These are phyloP conservation scores for Eilema depressum DNA, from an alignment of 2,888 invertebrate genomes.

Conservation along the genomic window DNA sequence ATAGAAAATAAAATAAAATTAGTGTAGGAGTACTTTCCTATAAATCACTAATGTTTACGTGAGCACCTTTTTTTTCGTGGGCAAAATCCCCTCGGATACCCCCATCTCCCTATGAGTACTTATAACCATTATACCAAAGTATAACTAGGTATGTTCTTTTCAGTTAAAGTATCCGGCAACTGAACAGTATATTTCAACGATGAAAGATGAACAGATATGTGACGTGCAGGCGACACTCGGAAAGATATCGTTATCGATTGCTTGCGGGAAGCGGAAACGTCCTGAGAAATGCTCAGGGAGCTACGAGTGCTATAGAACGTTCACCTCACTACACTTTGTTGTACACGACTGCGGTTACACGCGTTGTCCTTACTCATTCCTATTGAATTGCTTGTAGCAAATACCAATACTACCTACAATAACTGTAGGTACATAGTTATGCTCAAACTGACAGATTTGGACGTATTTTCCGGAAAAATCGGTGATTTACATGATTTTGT, in stretches of 20 bases:
- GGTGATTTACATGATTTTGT: too few relatives aligned
- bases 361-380: neutral
- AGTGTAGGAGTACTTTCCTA: too few relatives aligned
- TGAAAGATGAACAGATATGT: conserved; percentile 21
- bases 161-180: neutral
- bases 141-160: too few relatives aligned
- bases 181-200: neutral
- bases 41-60: too few relatives aligned
- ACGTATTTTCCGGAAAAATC: neutral
- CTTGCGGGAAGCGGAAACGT: conserved; percentile 64
- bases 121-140: too few relatives aligned
- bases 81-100: too few relatives aligned
- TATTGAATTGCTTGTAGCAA: neutral
- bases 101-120: too few relatives aligned
- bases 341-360: neutral
- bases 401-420: neutral
- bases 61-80: too few relatives aligned
- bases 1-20: too few relatives aligned
- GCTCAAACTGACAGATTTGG: neutral
- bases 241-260: conserved; percentile 73
- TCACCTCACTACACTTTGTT: conserved; percentile 43
- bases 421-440: neutral
- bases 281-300: conserved; percentile 55
- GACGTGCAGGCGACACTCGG: conserved; percentile 51
- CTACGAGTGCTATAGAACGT: conserved; percentile 48